Base-by-base conservation (phyloP, 2,888 invertebrate genomes). In the Antheraea yamamai region DNA sequence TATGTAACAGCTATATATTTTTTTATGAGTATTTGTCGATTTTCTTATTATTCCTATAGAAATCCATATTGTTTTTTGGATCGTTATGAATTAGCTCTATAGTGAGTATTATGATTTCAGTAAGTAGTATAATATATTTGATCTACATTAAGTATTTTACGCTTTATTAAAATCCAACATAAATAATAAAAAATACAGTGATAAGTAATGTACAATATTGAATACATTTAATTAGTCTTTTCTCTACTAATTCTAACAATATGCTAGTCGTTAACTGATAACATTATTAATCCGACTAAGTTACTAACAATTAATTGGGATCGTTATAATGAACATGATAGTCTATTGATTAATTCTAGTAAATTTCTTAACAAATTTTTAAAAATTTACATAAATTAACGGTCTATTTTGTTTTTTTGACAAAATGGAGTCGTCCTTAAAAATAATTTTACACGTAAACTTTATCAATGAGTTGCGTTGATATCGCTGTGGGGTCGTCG, bases 261-360 rank as follows among this genome's bases (percentile, higher is more conserved):
- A 91, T 92, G 91, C 91, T 91, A 92, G 90, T 84, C 74, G 79
- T 79, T 82, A 84, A 79, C 77, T 74, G 68, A 66, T 78, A 80
- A 78, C 76, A 76, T 30, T 75, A 72, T 73, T 72, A 55, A 58
- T 55, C 64, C 26, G 64, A 64, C 8, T 26, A 64, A 23, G 82
- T 78, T 51, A 75, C 75, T 75, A 75, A 75, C 51, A 51, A 26
- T 55, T 2, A 30, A 68, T 10, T 51, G 55, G 58, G 55, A 55
- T 51, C 51, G 30, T 30, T 30, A 30, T n/a, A n/a, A n/a, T 58
- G 20, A n/a, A 58, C 58, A 18, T 55, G 18, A 55, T 18, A 16
- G 52, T 16, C 14, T 52, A 16, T 52, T 52, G 16, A 14, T 55
- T 3, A 6, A 18, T 55, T 55, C 18, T 55, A 55, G 18, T 55